Conservation (phyloP, 2,797 vertebrate genomes). For the Centropyge bicolor region DNA sequence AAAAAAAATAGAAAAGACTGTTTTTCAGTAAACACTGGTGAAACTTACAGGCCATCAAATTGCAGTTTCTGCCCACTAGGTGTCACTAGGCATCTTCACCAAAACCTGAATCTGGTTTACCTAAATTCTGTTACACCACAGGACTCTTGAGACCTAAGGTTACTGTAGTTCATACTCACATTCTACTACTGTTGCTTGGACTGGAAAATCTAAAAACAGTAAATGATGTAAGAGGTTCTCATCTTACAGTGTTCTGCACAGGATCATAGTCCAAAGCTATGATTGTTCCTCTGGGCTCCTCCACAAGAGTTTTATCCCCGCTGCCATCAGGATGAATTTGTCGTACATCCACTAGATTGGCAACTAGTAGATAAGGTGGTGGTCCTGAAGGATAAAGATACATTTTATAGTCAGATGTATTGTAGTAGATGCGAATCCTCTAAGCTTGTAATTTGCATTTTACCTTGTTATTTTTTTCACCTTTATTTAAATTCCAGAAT, state of each 20-base stretch:
- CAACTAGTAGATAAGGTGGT: slow-evolving; percentile 89
- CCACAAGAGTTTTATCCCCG: slow-evolving; percentile 84
- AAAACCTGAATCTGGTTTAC: slow-evolving; percentile 6
- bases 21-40: background rate
- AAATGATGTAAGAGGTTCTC: slow-evolving; percentile 33
- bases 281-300: slow-evolving; percentile 89
- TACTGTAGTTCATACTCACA: background rate
- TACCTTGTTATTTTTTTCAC: background rate
- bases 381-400: slow-evolving; percentile 83
- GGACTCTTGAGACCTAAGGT: background rate
- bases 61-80: slow-evolving; percentile 57
- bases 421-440: background rate
- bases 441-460: background rate
- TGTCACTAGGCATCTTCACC: slow-evolving; percentile 39
- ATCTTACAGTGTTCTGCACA: slow-evolving; percentile 88
- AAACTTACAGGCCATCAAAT: background rate
- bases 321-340: slow-evolving; percentile 88
- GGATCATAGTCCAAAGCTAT: slow-evolving; percentile 94
- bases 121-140: background rate
- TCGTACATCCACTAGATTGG: slow-evolving; percentile 88
- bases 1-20: background rate
- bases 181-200: background rate
- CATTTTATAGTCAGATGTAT: background rate
- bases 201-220: background rate
- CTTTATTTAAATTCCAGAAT: background rate